Conservation (phyloP, 1,140 invertebrate species). For the Monochamus saltuarius region DNA sequence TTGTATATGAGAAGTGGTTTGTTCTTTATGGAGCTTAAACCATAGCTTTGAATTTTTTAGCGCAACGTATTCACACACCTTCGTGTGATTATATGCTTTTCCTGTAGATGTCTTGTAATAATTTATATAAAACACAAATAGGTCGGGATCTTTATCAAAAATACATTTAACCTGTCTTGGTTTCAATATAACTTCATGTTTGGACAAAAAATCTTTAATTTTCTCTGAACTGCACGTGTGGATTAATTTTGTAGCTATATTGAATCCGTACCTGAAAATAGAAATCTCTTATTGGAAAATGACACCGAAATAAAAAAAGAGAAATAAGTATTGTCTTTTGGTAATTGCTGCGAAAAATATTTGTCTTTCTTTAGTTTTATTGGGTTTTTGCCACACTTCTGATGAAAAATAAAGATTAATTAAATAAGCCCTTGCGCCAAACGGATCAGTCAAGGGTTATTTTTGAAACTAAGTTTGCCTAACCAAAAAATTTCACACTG, state of each 20-base stretch:
- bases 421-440: too few relatives aligned
- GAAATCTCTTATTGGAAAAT: too few relatives aligned
- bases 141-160: constrained; percentile 16
- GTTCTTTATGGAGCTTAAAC: constrained; percentile 4
- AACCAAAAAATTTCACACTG: too few relatives aligned
- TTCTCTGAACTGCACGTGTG: constrained; percentile 16
- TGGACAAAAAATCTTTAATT: constrained; percentile 11
- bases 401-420: too few relatives aligned
- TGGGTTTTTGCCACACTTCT: too few relatives aligned
- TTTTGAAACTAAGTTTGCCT: too few relatives aligned
- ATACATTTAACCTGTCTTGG: constrained; percentile 17
- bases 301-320: too few relatives aligned
- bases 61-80: constrained; percentile 15
- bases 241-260: constrained; percentile 12
- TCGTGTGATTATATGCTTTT: not conserved
- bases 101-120: not conserved
- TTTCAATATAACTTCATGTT: constrained; percentile 6
- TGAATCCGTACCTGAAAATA: constrained; percentile 24
- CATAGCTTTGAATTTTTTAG: constrained; percentile 10
- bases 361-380: too few relatives aligned
- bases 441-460: too few relatives aligned
- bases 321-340: too few relatives aligned
- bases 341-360: too few relatives aligned
- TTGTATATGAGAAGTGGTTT: not conserved
- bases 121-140: constrained; percentile 20